Conservation (phyloP, 2,113 vertebrate genomes). For the Xerus inauris region DNA sequence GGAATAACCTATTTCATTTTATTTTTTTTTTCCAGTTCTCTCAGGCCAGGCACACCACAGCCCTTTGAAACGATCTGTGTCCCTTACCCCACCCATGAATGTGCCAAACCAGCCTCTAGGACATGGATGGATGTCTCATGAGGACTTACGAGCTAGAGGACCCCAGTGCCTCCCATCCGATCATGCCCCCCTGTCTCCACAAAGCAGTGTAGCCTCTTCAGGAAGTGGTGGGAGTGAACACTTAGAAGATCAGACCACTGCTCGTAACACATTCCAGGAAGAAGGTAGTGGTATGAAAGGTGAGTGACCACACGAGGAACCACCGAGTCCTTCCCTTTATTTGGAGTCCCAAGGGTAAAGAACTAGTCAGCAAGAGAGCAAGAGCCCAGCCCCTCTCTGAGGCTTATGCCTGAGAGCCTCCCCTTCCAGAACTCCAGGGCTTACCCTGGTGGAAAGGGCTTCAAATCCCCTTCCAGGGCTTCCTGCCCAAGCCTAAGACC, state of each 20-base stretch:
- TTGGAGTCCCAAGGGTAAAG: conserved; percentile 46
- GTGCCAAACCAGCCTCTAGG: conserved; percentile 96
- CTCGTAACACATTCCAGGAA: conserved; percentile 97
- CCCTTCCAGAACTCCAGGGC: background rate
- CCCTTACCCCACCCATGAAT: conserved; percentile 98
- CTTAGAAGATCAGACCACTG: conserved; percentile 94
- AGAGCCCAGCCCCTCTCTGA: background rate
- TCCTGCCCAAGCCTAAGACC: background rate
- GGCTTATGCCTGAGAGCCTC: background rate
- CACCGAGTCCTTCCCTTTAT: conserved; percentile 47
- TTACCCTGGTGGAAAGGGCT: background rate
- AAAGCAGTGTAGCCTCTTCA: conserved; percentile 99
- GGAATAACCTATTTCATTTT: conserved; percentile 89
- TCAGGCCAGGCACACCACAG: conserved; percentile 96
- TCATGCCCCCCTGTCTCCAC: conserved; percentile 98
- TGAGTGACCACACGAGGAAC: conserved; percentile 87
- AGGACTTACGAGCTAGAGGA: conserved; percentile 96
- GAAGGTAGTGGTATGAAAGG: conserved; percentile 99
- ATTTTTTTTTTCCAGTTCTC: conserved; percentile 92
- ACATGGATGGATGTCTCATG: conserved; percentile 99
- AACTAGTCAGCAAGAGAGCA: conserved; percentile 46
- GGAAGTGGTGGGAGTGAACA: conserved; percentile 99
- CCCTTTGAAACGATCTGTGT: conserved; percentile 99
- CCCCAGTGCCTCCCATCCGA: conserved; percentile 93
- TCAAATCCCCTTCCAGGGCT: background rate